Evolutionary conservation across 2,888 invertebrate genomes (phyloP), one percentile per base, ranked within the genome.

Genomic region (Caenorhabditis doughertyi): DNA sequence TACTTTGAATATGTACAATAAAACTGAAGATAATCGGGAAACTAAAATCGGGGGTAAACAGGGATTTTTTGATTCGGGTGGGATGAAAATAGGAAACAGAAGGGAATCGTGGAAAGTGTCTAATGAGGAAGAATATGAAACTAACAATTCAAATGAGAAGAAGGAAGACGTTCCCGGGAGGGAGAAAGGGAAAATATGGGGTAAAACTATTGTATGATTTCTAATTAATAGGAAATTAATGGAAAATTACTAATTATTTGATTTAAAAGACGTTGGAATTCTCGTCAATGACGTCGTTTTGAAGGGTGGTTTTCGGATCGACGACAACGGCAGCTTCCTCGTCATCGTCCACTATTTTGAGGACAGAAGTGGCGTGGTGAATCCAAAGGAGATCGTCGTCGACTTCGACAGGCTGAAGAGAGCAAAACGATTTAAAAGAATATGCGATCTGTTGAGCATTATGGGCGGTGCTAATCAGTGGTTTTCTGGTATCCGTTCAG

Each of bases 271-370:
- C 64, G 49, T 74, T 47, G 3, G 65, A 62, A 39, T 64, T 73
- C 72, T 73, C 72, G 25, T 73, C 72, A 32, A 23, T 3, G 18
- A 47, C 18, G n/a, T 47, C 18, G 3, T 42, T 13, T 3, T 42
- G 7, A 5, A 9, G 56, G 18, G 18, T 25, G 25, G 16, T 3
- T 42, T 56, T 47, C 13, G 70, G 58, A 56, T 44, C 42, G 2
- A 39, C 67, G n/a, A 56, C n/a, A 1, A 39, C 67, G n/a, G 32
- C n/a, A 0, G 29, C 47, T 7, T 49, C 60, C 8, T 73, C 74
- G 11, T 65, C 74, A 47, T 79, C 79, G 18, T 79, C 79, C 25
- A 79, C 70, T 32, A 79, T 79, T 60, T 79, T 79, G 5, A 70
- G 53, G 27, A 71, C 70, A 21, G 71, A 79, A 1, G 53, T 56